Percentiles rank a stretch among this genome's conserved stretches.
Evolutionary conservation across 1,140 invertebrate genomes (phyloP).

Genomic region (Penaeus indicus): DNA sequence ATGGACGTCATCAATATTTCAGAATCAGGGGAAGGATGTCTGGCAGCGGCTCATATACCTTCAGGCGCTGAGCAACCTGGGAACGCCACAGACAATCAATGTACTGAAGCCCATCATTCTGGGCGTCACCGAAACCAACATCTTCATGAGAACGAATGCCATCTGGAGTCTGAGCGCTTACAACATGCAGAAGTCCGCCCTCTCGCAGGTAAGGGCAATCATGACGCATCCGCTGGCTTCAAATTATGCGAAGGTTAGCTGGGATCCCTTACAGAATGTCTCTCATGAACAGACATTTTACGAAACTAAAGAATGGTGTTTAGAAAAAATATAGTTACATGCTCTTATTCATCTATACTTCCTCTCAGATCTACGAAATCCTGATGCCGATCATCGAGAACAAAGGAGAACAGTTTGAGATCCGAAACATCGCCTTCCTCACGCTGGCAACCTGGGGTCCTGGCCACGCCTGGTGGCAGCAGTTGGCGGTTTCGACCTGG

Average conservation of each 20-base stretch:
- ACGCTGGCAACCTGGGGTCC: background rate
- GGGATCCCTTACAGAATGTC: too few relatives aligned
- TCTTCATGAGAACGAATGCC: background rate
- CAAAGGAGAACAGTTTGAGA: background rate
- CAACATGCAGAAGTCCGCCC: background rate
- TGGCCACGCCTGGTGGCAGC: background rate
- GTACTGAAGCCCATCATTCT: constrained; percentile 8
- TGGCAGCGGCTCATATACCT: constrained; percentile 17
- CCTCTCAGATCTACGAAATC: too few relatives aligned
- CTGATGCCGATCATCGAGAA: constrained; percentile 2
- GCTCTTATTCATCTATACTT: too few relatives aligned
- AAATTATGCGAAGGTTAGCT: too few relatives aligned
- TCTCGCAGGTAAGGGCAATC: background rate
- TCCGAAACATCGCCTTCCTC: background rate
- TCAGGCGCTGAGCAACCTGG: background rate
- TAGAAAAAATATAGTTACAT: too few relatives aligned
- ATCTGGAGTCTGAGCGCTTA: background rate
- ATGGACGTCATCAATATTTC: background rate
- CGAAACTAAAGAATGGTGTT: too few relatives aligned
- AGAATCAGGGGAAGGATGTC: background rate
- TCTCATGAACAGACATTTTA: too few relatives aligned
- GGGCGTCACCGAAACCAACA: background rate
- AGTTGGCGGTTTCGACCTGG: background rate
- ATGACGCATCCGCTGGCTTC: too few relatives aligned
- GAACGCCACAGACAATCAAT: constrained; percentile 3